These are phyloP conservation scores for Copsychus sechellarum DNA, from an alignment of 2,113 vertebrate species.

Conservation along the genomic window DNA sequence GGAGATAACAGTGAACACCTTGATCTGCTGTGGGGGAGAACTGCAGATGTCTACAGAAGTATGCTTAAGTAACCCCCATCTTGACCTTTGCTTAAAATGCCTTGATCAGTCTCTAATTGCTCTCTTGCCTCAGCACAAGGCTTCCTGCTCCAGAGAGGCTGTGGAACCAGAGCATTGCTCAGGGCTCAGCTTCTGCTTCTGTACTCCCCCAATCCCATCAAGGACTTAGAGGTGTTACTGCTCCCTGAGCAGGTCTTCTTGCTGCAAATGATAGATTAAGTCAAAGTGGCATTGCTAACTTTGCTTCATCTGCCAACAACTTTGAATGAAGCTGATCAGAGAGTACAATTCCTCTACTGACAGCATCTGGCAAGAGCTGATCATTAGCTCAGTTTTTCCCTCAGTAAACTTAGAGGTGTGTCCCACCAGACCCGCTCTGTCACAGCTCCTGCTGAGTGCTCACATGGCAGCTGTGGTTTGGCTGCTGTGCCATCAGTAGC, in stretches of 20 bases:
- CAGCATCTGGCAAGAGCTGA: constrained; percentile 1
- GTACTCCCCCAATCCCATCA: not conserved
- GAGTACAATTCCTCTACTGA: not conserved
- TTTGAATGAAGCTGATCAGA: not conserved
- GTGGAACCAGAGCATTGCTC: not conserved
- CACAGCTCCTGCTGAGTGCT: not conserved
- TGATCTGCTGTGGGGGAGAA: not conserved
- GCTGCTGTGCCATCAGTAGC: not conserved
- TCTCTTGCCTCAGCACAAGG: not conserved
- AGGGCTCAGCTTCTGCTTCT: not conserved
- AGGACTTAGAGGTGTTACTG: not conserved
- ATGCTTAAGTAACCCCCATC: not conserved
- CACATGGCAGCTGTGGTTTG: not conserved
- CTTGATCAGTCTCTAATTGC: not conserved
- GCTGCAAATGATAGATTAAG: not conserved
- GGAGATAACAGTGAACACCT: not conserved
- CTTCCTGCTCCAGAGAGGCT: not conserved
- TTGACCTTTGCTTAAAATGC: not conserved
- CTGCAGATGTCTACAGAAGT: not conserved
- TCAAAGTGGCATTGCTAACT: not conserved
- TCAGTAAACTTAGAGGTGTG: not conserved
- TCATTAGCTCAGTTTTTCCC: constrained; percentile 24
- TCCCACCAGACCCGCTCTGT: not conserved
- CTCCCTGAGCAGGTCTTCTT: not conserved
- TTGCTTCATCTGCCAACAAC: not conserved